Percentiles rank a stretch among this genome's conserved stretches.
Conservation (phyloP, 2,113 vertebrate species). For the Hiodon tergisus region DNA sequence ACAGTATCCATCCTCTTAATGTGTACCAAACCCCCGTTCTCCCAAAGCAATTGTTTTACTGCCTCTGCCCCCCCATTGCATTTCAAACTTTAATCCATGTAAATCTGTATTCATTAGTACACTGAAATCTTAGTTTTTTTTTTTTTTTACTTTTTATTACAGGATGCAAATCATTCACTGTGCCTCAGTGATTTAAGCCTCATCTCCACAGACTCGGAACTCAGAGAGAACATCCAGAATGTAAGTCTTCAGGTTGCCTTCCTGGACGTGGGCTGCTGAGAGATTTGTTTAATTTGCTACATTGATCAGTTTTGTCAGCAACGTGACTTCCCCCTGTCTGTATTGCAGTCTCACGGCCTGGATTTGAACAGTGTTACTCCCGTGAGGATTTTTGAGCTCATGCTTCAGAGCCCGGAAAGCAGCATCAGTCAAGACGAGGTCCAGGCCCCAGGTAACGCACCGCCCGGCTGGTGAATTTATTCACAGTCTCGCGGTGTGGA, state of each 20-base stretch:
- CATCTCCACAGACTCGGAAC: conserved; percentile 88
- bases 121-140: background rate
- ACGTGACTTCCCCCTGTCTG: background rate
- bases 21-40: background rate
- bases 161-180: conserved; percentile 95
- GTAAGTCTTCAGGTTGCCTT: conserved; percentile 62
- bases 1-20: no score
- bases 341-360: conserved; percentile 72
- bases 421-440: conserved; percentile 74
- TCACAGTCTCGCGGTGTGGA: background rate
- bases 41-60: background rate
- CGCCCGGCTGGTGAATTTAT: background rate
- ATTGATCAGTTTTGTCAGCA: background rate
- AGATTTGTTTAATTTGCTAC: background rate
- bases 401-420: conserved; percentile 92
- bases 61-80: background rate
- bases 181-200: conserved; percentile 94
- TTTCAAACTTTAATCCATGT: no score
- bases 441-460: conserved; percentile 68
- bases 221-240: conserved; percentile 79
- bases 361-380: conserved; percentile 84
- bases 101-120: no score
- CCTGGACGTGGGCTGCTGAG: background rate
- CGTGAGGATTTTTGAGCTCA: conserved; percentile 89
- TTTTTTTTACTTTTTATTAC: conserved; percentile 37